phyloP scores from a whole-genome alignment of 37 sponge, comb jelly and placozoan genomes.

The Dysidea cf. avara region DNA sequence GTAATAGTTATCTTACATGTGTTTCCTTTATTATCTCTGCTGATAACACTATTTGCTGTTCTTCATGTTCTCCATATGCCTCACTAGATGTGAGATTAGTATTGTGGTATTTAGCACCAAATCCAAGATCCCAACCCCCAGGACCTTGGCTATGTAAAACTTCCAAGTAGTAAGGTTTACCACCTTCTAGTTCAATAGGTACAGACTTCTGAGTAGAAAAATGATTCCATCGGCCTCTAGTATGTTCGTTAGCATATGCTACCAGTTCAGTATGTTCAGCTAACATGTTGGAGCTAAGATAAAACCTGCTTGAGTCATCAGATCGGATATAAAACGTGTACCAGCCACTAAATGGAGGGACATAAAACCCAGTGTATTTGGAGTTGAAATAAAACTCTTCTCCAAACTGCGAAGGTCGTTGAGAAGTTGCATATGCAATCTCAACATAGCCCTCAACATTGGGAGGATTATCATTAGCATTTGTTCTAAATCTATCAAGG shows the following conservation, averaged over 20 bases:
- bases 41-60: conserved; percentile 42
- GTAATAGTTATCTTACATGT: conserved; percentile 45
- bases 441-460: not conserved
- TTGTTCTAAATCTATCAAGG: not conserved
- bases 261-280: conserved; percentile 31
- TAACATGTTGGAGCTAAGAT: conserved; percentile 51
- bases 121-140: conserved; percentile 25
- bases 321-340: conserved; percentile 66
- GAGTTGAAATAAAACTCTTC: conserved; percentile 35
- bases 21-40: conserved; percentile 43
- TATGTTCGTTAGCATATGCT: conserved; percentile 13
- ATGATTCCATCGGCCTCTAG: conserved; percentile 28
- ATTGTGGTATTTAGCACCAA: no score
- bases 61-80: conserved; percentile 53
- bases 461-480: no score
- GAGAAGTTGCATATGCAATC: conserved; percentile 10
- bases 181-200: conserved; percentile 56
- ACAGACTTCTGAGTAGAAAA: conserved; percentile 44
- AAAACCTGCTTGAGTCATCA: conserved; percentile 68
- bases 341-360: conserved; percentile 60
- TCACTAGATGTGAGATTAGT: conserved; percentile 5
- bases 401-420: conserved; percentile 15
- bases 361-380: conserved; percentile 67
- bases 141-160: conserved; percentile 25
- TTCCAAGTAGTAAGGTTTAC: no score